Conservation (phyloP, 2,888 invertebrate genomes). For the Aphodius sticticus region DNA sequence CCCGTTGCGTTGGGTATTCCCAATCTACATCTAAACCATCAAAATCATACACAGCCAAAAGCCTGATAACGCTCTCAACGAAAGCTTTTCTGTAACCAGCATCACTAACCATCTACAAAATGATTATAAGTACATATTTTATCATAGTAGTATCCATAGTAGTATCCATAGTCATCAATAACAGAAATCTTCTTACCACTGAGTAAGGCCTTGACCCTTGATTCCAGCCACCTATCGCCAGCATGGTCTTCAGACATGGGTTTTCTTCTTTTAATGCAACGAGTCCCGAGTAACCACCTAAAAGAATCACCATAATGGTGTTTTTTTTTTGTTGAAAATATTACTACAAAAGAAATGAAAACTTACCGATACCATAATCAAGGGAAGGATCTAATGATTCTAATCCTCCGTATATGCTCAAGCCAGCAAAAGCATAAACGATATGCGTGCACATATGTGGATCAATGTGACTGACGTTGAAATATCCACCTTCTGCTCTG, state of each 20-base stretch:
- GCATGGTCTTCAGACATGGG: slow-evolving; percentile 58
- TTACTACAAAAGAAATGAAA: neutral
- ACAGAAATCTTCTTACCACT: slow-evolving; percentile 47
- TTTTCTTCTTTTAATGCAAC: slow-evolving; percentile 57
- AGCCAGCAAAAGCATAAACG: slow-evolving; percentile 64
- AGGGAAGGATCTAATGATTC: slow-evolving; percentile 57
- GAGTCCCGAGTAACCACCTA: slow-evolving; percentile 53
- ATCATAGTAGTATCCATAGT: no score
- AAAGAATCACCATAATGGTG: neutral
- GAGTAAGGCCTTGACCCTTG: slow-evolving; percentile 62
- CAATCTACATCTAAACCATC: slow-evolving; percentile 64
- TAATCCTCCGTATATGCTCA: slow-evolving; percentile 59
- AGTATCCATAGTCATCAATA: neutral
- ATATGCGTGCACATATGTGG: slow-evolving; percentile 63
- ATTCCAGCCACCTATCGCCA: slow-evolving; percentile 64
- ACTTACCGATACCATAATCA: slow-evolving; percentile 55
- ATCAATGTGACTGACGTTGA: slow-evolving; percentile 59
- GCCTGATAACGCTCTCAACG: slow-evolving; percentile 58
- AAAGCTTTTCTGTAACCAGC: slow-evolving; percentile 56
- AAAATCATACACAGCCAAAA: slow-evolving; percentile 59
- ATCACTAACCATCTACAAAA: slow-evolving; percentile 57
- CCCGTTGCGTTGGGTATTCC: slow-evolving; percentile 62
- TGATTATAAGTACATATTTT: no score
- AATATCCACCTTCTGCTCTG: slow-evolving; percentile 57
- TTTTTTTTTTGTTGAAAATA: neutral